phyloP scores from a whole-genome alignment of 2,797 vertebrate genomes.

The Tenualosa ilisha region DNA sequence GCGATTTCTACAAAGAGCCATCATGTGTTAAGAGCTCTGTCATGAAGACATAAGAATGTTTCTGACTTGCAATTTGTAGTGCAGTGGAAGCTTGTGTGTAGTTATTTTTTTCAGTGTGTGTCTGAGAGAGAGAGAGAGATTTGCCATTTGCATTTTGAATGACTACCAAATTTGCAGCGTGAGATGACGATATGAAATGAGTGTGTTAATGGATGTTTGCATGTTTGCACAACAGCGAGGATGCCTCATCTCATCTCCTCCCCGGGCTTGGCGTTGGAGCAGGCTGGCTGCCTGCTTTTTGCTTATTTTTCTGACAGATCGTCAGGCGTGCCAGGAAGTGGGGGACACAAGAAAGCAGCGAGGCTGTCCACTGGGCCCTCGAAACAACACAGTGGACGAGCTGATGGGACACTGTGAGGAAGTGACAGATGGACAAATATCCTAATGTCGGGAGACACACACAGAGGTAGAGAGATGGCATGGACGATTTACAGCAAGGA shows the following conservation, averaged over 20 bases:
- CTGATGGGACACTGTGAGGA: not conserved
- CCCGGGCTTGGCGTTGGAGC: not conserved
- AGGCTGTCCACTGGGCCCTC: not conserved
- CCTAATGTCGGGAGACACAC: not conserved
- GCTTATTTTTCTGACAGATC: not conserved
- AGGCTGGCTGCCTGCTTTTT: not conserved
- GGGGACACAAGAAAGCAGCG: too few relatives aligned
- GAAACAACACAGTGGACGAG: not conserved
- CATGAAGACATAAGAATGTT: not conserved
- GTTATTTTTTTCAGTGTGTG: not conserved
- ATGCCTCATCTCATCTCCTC: not conserved
- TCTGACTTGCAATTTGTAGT: not conserved
- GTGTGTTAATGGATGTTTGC: not conserved
- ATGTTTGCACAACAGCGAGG: not conserved
- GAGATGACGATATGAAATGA: not conserved
- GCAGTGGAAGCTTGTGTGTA: constrained; percentile 6
- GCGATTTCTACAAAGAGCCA: constrained; percentile 2
- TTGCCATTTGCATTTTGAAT: not conserved
- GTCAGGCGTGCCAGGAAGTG: not conserved
- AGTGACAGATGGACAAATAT: constrained; percentile 15
- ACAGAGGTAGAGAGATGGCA: not conserved
- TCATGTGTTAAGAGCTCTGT: constrained; percentile 32
- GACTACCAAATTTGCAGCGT: not conserved
- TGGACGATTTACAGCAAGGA: not conserved
- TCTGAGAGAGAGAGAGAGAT: not conserved